Percentiles rank a stretch among this genome's conserved stretches.
phyloP scores from a whole-genome alignment of 2,888 invertebrate genomes.

The Himalopsyche kuldschensis region DNA sequence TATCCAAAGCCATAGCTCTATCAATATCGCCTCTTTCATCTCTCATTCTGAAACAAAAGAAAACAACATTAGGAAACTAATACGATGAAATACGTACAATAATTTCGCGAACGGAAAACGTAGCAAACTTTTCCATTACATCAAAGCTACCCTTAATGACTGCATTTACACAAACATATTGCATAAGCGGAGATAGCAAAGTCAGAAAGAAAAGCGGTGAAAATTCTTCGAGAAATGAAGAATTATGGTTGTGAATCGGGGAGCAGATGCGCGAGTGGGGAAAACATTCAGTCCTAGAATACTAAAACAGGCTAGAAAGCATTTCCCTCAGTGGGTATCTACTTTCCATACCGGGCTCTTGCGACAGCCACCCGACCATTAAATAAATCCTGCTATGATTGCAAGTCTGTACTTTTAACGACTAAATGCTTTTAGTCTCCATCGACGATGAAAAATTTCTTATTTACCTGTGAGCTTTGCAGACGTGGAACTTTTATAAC shows the following conservation, averaged over 20 bases:
- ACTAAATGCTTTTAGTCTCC: slow-evolving; percentile 64
- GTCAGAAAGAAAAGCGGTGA: slow-evolving; percentile 10
- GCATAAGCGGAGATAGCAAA: not conserved
- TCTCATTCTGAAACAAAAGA: slow-evolving; percentile 74
- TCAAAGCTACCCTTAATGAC: not conserved
- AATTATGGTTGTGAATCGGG: slow-evolving; percentile 31
- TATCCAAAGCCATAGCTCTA: slow-evolving; percentile 76
- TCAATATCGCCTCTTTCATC: slow-evolving; percentile 86
- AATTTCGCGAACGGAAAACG: not conserved
- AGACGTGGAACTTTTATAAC: not conserved
- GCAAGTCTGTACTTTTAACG: slow-evolving; percentile 57
- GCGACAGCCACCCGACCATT: slow-evolving; percentile 26
- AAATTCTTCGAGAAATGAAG: slow-evolving; percentile 29
- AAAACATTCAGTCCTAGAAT: slow-evolving; percentile 16
- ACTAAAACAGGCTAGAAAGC: slow-evolving; percentile 15
- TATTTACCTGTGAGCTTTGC: not conserved
- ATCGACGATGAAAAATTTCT: not conserved
- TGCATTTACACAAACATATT: slow-evolving; percentile 1
- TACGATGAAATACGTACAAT: not conserved
- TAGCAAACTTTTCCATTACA: not conserved
- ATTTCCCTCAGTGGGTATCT: not conserved
- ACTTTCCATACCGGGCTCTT: not conserved
- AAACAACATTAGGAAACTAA: slow-evolving; percentile 4
- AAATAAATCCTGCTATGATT: slow-evolving; percentile 40
- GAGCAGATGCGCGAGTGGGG: slow-evolving; percentile 33